Evolutionary conservation across 2,797 vertebrate genomes (phyloP).

Genomic region (Columba guinea): DNA sequence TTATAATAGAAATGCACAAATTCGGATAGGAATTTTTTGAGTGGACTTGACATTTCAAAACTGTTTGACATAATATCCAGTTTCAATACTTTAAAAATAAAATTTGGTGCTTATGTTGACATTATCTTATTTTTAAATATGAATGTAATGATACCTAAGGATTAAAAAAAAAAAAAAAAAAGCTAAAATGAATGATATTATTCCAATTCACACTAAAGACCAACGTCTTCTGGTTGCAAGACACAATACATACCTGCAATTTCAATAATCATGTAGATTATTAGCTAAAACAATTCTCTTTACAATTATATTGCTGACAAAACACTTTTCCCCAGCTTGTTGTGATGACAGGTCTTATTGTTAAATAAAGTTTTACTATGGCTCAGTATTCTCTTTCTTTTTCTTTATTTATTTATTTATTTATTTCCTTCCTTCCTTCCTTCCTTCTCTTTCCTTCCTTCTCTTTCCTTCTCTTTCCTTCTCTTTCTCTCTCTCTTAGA

Average conservation of each 20-base stretch:
- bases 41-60: neutral
- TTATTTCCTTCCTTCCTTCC: too few relatives aligned
- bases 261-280: neutral
- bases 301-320: neutral
- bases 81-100: neutral
- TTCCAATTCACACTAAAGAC: neutral
- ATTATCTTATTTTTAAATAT: neutral
- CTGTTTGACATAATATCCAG: rapidly evolving
- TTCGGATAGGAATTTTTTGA: rapidly evolving
- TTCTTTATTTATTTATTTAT: too few relatives aligned
- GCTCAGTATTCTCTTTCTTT: neutral
- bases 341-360: neutral
- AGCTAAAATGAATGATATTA: neutral
- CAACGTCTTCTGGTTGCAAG: neutral
- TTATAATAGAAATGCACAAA: neutral
- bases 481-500: neutral
- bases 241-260: rapidly evolving
- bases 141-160: neutral
- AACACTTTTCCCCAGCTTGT: neutral
- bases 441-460: too few relatives aligned
- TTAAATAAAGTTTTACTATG: neutral
- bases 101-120: rapidly evolving
- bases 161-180: neutral
- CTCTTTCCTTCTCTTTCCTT: too few relatives aligned
- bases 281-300: neutral